Evolutionary conservation across 2,888 invertebrate species (phyloP), one percentile per base, ranked within the genome.

Genomic region (Lasioglossum zephyrum): DNA sequence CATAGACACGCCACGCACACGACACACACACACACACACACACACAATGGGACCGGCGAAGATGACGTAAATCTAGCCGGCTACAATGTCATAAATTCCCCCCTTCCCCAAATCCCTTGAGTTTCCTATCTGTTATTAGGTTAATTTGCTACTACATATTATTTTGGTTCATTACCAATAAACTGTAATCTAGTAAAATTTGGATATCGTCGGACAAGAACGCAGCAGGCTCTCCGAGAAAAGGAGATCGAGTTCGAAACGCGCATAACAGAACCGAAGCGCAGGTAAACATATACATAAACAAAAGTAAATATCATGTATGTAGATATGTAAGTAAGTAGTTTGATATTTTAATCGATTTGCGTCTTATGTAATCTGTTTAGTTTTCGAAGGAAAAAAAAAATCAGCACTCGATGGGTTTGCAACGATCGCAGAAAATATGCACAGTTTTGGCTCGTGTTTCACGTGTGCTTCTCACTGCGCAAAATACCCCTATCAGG

Each of bases 31-130:
- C 49, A 18, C 18, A 49, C 63, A 57, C 49, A 18, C 53, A 22
- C 44, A 26, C 26, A 22, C 31, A 11, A 63, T 49, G 16, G n/a
- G n/a, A 53, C 63, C 53, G 72, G 72, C 44, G 5, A 70, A 22
- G 79, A 73, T 85, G 85, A 85, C 84, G 84, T 85, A 85, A 85
- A 79, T 5, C 44, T 8, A 75, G 57, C 85, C 85, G 85, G 84
- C 66, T 74, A 85, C 75, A 73, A 84, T 63, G 57, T 80, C 72
- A 72, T 53, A 83, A 74, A 83, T 70, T 2, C 2, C 22, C 49
- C 22, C 2, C 8, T 2, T 22, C 49, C 22, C 22, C 5, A 22
- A 8, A 44, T 13, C 8, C 13, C 41, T 70, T 13, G 4, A 69
- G 4, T 39, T 22, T 39, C 39, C 1, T 39, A 18, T 39, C 39